Percentiles rank a stretch among this genome's conserved stretches.
Conservation (phyloP, 37 sponge, comb jelly and placozoan genomes). For the Cliona cf. orientalis region DNA sequence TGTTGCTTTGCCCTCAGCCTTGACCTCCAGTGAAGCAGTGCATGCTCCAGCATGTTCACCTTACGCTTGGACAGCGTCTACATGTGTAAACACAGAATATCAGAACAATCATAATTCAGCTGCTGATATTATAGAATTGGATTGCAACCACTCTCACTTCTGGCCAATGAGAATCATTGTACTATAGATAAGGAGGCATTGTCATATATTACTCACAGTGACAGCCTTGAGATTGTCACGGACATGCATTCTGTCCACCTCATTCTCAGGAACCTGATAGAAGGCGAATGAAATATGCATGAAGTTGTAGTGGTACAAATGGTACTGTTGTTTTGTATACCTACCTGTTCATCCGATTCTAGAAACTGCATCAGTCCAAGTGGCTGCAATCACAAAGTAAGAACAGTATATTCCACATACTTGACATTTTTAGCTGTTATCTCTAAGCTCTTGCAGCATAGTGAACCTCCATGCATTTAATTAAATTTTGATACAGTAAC, state of each 20-base stretch:
- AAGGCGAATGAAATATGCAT: too few relatives aligned
- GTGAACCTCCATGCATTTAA: too few relatives aligned
- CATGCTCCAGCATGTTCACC: conserved; percentile 73
- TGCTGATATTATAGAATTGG: too few relatives aligned
- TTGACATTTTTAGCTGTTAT: too few relatives aligned
- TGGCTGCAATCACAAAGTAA: conserved; percentile 50
- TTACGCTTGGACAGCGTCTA: conserved; percentile 61
- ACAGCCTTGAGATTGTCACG: conserved; percentile 96
- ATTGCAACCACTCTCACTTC: too few relatives aligned
- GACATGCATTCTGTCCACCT: conserved; percentile 87
- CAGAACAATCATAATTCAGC: neutral
- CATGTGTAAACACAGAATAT: neutral
- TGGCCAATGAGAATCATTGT: too few relatives aligned
- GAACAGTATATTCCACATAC: neutral
- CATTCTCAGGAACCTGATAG: conserved; percentile 62
- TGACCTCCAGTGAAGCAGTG: conserved; percentile 94
- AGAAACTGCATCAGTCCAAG: conserved; percentile 85
- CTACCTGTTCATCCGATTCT: conserved; percentile 75
- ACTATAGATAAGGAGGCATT: neutral
- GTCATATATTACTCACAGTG: neutral
- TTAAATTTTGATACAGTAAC: neutral
- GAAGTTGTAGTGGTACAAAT: neutral
- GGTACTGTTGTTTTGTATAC: neutral
- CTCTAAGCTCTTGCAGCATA: too few relatives aligned
- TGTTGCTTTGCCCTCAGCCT: conserved; percentile 75